These are phyloP conservation scores for Holothuria scabra DNA, from an alignment of 53 echinoderm and acorn worm genomes.

Conservation along the genomic window DNA sequence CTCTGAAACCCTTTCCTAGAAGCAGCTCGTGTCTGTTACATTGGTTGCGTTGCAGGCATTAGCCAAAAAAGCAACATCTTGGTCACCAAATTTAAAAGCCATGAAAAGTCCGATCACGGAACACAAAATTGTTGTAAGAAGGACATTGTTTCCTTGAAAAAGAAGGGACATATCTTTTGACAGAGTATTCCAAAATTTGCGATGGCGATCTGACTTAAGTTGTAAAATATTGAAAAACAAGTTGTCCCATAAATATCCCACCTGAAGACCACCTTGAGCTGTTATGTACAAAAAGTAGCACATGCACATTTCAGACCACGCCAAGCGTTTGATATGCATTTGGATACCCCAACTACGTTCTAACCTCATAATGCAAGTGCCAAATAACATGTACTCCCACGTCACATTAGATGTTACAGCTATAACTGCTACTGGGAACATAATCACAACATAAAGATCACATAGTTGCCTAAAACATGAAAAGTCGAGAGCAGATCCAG, in stretches of 20 bases:
- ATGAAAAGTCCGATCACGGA: not conserved
- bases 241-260: not conserved
- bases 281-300: not conserved
- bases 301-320: not conserved
- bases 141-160: not conserved
- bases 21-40: no score
- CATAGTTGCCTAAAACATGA: not conserved
- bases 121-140: not conserved
- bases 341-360: not conserved
- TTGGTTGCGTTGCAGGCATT: no score
- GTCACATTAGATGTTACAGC: not conserved
- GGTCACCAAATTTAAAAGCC: not conserved
- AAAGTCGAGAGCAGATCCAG: not conserved
- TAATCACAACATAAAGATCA: not conserved
- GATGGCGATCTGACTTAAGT: not conserved
- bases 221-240: not conserved
- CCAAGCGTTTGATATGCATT: not conserved
- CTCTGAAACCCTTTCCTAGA: no score
- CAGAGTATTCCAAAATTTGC: not conserved
- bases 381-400: not conserved
- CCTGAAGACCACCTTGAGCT: not conserved
- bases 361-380: not conserved
- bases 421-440: not conserved
- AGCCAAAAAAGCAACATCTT: not conserved
- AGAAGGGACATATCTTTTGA: not conserved